phyloP scores from a whole-genome alignment of 2,888 invertebrate genomes.

The Hirtodrosophila confusa region DNA sequence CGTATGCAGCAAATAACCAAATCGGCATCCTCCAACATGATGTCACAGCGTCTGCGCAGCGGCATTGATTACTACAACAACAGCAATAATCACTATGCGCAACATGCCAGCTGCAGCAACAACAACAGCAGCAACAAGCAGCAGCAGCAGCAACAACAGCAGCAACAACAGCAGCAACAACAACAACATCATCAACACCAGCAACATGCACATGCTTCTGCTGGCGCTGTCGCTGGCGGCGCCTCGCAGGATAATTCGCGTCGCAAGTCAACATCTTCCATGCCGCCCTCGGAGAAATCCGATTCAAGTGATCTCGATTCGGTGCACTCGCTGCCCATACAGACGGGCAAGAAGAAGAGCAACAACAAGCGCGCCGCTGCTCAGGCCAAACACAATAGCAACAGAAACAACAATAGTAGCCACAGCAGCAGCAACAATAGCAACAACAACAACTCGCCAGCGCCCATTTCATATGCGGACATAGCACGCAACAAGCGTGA shows the following conservation, averaged over 20 bases:
- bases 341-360: slow-evolving; percentile 81
- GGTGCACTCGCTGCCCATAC: slow-evolving; percentile 92
- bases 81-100: slow-evolving; percentile 5
- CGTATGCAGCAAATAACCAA: slow-evolving; percentile 80
- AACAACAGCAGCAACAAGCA: slow-evolving; percentile 48
- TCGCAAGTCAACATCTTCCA: slow-evolving; percentile 90
- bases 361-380: slow-evolving; percentile 54
- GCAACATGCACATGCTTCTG: slow-evolving; percentile 14
- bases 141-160: slow-evolving; percentile 23
- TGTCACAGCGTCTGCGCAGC: slow-evolving; percentile 51
- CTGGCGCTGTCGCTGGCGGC: slow-evolving; percentile 3
- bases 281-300: slow-evolving; percentile 93
- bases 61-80: slow-evolving; percentile 35
- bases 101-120: slow-evolving; percentile 27
- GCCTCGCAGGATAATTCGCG: slow-evolving; percentile 82
- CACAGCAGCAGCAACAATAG: no score
- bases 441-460: slow-evolving; percentile 55
- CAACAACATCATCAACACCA: slow-evolving; percentile 34
- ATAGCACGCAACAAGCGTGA: slow-evolving; percentile 87
- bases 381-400: slow-evolving; percentile 58
- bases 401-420: slow-evolving; percentile 37
- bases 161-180: slow-evolving; percentile 8
- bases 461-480: slow-evolving; percentile 90
- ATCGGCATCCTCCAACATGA: slow-evolving; percentile 71
- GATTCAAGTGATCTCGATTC: slow-evolving; percentile 93